A percentile compares a stretch with the other conserved stretches of the same genome.
phyloP scores from a whole-genome alignment of 2,113 vertebrate species.

The Brachypteracias leptosomus region DNA sequence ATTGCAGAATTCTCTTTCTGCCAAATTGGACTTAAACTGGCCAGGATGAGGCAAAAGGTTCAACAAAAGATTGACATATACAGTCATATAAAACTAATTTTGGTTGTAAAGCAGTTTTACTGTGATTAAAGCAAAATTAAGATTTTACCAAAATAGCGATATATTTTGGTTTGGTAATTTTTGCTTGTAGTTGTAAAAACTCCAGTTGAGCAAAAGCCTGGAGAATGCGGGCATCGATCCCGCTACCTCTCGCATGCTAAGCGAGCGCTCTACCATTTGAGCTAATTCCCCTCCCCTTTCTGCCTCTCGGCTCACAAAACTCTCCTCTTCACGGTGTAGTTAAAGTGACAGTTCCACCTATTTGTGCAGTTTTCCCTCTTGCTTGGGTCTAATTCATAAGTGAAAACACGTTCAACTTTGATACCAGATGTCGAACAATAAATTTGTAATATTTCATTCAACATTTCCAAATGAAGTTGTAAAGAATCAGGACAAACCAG shows the following conservation, averaged over 20 bases:
- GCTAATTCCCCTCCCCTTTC: conserved; percentile 71
- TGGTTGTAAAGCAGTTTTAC: not conserved
- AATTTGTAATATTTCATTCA: not conserved
- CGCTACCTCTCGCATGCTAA: conserved; percentile 77
- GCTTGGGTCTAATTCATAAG: not conserved
- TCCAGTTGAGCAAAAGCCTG: not conserved
- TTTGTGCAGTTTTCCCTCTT: accelerated
- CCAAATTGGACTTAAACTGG: not conserved
- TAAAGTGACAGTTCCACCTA: accelerated
- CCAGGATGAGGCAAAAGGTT: not conserved
- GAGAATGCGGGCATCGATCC: conserved; percentile 81
- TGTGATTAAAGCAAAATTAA: not conserved
- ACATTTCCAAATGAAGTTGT: not conserved
- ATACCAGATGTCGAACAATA: not conserved
- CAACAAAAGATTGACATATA: accelerated
- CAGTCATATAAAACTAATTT: not conserved
- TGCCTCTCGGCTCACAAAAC: too few relatives aligned
- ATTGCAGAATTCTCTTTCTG: not conserved
- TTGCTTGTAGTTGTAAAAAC: too few relatives aligned
- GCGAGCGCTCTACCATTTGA: conserved; percentile 79
- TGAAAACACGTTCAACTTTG: accelerated
- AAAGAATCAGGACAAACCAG: not conserved
- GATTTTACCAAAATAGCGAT: accelerated
- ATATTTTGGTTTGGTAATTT: accelerated
- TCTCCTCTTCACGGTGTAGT: too few relatives aligned